Percentiles rank a stretch among this genome's conserved stretches.
These are phyloP conservation scores for Myotis pilosus DNA, from an alignment of 2,797 vertebrate species.

Conservation along the genomic window DNA sequence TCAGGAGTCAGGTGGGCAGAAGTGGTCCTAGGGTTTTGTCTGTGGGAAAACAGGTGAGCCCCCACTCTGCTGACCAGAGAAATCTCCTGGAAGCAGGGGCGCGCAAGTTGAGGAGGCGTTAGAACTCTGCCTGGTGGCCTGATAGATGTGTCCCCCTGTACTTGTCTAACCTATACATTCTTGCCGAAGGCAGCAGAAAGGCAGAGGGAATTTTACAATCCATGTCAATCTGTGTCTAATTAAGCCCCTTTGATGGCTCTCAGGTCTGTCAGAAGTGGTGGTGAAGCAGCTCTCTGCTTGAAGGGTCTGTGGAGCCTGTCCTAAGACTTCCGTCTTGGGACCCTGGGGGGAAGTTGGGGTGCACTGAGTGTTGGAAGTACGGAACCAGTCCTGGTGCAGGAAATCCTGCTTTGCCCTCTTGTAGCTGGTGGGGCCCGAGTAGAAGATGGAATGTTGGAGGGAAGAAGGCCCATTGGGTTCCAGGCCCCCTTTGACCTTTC, in stretches of 20 bases:
- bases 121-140: not conserved
- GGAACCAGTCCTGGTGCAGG: not conserved
- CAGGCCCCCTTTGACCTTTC: not conserved
- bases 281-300: not conserved
- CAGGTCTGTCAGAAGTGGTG: not conserved
- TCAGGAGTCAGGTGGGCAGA: not conserved
- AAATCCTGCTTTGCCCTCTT: not conserved
- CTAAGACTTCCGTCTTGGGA: not conserved
- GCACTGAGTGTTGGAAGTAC: not conserved
- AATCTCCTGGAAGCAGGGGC: not conserved
- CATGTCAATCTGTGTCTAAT: not conserved
- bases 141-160: not conserved
- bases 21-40: not conserved
- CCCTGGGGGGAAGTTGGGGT: not conserved
- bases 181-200: not conserved
- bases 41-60: not conserved
- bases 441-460: not conserved
- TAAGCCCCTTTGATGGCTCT: not conserved
- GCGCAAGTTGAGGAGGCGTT: not conserved
- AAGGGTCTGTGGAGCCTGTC: not conserved
- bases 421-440: not conserved
- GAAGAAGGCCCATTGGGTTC: not conserved
- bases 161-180: not conserved
- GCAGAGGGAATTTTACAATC: not conserved
- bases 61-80: not conserved